Evolutionary conservation across 2,113 vertebrate species (phyloP), one percentile per base, ranked within the genome.

Genomic region (Melospiza melodia): DNA sequence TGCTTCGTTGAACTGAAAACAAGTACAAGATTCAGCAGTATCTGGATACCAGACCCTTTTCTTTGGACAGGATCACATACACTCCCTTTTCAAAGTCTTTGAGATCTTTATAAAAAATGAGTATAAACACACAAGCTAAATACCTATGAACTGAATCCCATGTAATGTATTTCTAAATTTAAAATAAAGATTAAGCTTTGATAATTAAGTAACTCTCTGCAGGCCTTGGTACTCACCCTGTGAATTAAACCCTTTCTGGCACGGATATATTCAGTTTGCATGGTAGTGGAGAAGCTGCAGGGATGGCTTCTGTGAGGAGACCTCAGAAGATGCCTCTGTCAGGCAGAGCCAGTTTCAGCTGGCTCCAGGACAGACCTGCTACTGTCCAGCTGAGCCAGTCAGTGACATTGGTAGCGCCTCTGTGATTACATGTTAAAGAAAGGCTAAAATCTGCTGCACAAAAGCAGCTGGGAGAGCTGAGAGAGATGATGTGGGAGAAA

Each of bases 321-420:
- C 18, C 15, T 19, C 46, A 41, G 52, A 59, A 73, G 46, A 21
- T 54, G 14, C 46, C 11, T 48, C 31, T 48, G 41, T 66, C 27
- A 44, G 57, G 35, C 52, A 92, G 23, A 83, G 33, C 11, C 30
- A 74, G 12, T 74, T 89, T 59, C 61, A 83, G 18, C 52, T 74
- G 69, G 12, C 46, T 75, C 33, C 20, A 30, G 21, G 62, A 23
- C 0, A 0, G 48, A 67, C 27, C 16, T 1, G 0, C 39, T 39
- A 5, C 31, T 51, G 25, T 51, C 37, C 52, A 24, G 83, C 37
- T 48, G 41, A 79, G 51, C 33, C 16, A 43, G 15, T 21, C 28
- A 51, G 57, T 18, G 20, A 37, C 2, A 7, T 2, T 66, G 35
- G 28, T 51, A 31, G 30, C 2, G 1, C 59, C 5, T 67, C 35